Percentiles rank a stretch among this genome's conserved stretches.
These are phyloP conservation scores for Calyptomena viridis DNA, from an alignment of 2,113 vertebrate genomes.

Conservation along the genomic window DNA sequence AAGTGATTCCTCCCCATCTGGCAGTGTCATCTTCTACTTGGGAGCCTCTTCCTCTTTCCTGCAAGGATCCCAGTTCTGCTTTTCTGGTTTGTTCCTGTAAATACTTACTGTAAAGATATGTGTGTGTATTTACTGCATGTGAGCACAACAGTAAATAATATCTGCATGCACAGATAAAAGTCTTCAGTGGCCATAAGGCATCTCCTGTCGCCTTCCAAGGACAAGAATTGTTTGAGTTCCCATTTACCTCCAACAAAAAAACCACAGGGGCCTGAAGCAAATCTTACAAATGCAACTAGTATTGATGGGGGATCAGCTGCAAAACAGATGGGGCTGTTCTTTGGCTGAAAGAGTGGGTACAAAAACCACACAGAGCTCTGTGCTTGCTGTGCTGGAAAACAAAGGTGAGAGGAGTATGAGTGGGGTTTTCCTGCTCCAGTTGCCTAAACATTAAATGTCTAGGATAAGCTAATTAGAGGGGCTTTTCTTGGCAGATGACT, in stretches of 20 bases:
- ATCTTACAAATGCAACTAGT: neutral
- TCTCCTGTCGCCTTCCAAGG: neutral
- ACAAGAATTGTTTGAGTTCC: neutral
- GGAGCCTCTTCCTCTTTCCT: slow-evolving; percentile 10
- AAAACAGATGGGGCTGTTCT: neutral
- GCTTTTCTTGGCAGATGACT: neutral
- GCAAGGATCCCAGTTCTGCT: neutral
- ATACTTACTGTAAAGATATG: neutral
- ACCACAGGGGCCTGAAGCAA: neutral
- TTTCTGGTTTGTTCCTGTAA: neutral
- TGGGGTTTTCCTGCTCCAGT: neutral
- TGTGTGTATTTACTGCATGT: neutral
- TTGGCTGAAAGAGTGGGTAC: neutral
- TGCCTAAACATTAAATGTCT: neutral
- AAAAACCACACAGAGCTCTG: neutral
- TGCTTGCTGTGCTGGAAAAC: neutral
- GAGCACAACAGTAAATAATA: neutral
- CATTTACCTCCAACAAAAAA: neutral
- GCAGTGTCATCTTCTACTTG: neutral
- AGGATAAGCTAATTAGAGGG: slow-evolving; percentile 46
- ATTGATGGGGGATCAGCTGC: neutral
- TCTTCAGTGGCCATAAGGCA: neutral
- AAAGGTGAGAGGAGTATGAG: neutral
- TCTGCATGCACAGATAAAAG: neutral
- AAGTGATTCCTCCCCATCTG: neutral